These are phyloP conservation scores for Pyrocoelia pectoralis DNA, from an alignment of 2,888 invertebrate species.

Conservation along the genomic window DNA sequence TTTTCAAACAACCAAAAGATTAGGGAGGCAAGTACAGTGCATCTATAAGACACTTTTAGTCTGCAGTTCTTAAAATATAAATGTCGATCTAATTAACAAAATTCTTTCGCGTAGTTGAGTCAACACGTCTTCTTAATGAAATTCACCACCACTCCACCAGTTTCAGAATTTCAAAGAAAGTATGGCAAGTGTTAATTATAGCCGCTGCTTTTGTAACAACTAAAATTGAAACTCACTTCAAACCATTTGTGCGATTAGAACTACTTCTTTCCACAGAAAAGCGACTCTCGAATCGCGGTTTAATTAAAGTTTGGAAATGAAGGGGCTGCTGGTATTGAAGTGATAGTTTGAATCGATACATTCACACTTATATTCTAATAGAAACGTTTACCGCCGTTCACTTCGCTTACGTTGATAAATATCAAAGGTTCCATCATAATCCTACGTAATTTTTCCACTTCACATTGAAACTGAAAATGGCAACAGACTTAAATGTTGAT, in stretches of 20 bases:
- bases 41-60: no score
- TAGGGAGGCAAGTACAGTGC: no score
- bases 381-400: neutral
- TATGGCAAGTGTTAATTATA: neutral
- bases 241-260: neutral
- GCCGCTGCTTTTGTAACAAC: neutral
- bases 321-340: neutral
- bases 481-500: neutral
- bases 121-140: no score
- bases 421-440: neutral
- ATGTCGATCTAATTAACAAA: no score
- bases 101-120: no score
- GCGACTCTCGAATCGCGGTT: neutral
- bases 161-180: neutral
- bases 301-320: neutral
- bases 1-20: no score
- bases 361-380: neutral
- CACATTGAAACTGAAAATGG: neutral
- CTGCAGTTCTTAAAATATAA: no score
- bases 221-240: neutral
- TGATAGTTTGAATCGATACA: slow-evolving; percentile 1
- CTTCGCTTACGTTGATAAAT: neutral
- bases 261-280: neutral
- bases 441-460: neutral
- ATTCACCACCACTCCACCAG: no score